Percentiles rank a stretch among this genome's conserved stretches.
phyloP scores from a whole-genome alignment of 2,113 vertebrate species.

The Podilymbus podiceps region DNA sequence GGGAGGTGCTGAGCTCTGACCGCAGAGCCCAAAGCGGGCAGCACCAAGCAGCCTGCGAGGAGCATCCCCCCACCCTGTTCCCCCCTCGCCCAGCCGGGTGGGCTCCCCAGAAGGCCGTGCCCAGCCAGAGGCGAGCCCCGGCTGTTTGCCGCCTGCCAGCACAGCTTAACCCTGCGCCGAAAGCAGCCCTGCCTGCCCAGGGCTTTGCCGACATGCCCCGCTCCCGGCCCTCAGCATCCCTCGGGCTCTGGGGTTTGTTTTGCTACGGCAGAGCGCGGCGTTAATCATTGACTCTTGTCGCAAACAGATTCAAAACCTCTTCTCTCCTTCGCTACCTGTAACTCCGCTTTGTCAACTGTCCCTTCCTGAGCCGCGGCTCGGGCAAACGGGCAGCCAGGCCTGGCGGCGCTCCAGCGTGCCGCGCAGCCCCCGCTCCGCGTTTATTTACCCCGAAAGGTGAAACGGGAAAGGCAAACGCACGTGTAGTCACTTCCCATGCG shows the following conservation, averaged over 20 bases:
- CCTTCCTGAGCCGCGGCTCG: neutral
- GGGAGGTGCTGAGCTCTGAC: neutral
- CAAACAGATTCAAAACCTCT: neutral
- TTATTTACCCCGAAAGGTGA: neutral
- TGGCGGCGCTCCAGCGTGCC: neutral
- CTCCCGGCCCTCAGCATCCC: neutral
- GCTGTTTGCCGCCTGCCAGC: neutral
- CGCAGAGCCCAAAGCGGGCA: neutral
- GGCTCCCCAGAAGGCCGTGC: neutral
- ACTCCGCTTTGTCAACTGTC: neutral
- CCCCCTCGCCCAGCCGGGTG: neutral
- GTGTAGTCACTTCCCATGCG: neutral
- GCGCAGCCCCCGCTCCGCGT: fast-evolving
- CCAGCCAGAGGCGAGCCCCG: fast-evolving
- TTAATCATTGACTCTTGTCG: neutral
- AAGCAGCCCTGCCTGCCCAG: neutral
- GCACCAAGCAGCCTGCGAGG: neutral
- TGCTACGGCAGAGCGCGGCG: fast-evolving
- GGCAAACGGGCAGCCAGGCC: neutral
- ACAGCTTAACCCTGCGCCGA: neutral
- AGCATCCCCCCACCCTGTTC: neutral
- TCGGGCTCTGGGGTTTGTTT: neutral
- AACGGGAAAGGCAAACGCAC: neutral
- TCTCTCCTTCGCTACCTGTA: neutral
- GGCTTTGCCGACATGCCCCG: fast-evolving